Conservation (phyloP, 2,797 vertebrate genomes). For the Tenualosa thibaudeaui region DNA sequence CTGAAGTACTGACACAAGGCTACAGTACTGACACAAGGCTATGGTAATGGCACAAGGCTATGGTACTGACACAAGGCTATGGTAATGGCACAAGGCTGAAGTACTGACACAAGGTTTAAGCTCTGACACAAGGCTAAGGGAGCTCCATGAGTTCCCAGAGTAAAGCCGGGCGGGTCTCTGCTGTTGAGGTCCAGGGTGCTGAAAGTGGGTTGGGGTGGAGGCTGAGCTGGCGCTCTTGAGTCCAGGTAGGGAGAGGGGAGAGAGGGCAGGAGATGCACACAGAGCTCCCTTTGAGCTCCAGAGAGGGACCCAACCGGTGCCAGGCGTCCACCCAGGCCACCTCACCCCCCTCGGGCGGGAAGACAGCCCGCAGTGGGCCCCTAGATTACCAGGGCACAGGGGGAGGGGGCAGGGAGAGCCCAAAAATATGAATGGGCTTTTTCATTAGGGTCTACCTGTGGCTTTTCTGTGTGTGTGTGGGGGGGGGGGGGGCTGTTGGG, state of each 20-base stretch:
- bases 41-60: no score
- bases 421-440: neutral
- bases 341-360: neutral
- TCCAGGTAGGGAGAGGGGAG: conserved; percentile 4
- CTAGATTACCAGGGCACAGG: neutral
- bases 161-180: no score
- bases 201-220: neutral
- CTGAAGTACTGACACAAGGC: no score
- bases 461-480: neutral
- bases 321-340: conserved; percentile 7
- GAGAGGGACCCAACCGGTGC: neutral
- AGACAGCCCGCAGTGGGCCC: neutral
- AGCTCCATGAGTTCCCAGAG: no score
- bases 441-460: neutral
- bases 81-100: no score
- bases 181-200: neutral
- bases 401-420: neutral
- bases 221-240: neutral
- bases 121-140: no score
- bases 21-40: no score
- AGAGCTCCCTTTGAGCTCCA: conserved; percentile 21
- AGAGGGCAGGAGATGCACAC: neutral
- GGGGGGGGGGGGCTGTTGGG: neutral
- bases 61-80: no score
- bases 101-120: no score